phyloP scores from a whole-genome alignment of 2,888 invertebrate species.

The Oscheius myriophilus region DNA sequence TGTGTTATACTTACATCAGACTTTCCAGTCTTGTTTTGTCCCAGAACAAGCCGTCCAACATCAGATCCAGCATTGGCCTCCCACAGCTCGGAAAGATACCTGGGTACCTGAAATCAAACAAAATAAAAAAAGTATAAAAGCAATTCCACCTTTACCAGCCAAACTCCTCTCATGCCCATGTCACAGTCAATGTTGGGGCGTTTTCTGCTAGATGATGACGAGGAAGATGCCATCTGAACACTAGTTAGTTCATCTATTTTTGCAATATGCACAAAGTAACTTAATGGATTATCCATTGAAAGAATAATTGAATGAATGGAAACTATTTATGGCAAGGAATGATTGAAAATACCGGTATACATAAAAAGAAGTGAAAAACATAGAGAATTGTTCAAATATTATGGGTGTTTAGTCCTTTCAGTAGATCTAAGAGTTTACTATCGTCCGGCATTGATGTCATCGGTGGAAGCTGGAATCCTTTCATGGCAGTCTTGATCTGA shows the following conservation, averaged over 20 bases:
- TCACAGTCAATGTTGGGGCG: constrained; percentile 54
- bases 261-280: no score
- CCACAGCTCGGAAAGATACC: constrained; percentile 33
- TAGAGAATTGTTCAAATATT: background rate
- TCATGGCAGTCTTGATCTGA: constrained; percentile 45
- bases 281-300: no score
- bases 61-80: constrained; percentile 32
- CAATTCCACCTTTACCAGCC: constrained; percentile 63
- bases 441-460: constrained; percentile 44
- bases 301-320: background rate
- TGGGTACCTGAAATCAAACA: constrained; percentile 23
- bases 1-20: constrained; percentile 7
- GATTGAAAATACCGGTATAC: background rate
- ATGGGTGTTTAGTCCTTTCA: constrained; percentile 1
- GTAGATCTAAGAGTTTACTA: constrained; percentile 3
- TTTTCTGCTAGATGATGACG: background rate
- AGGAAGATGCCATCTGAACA: no score
- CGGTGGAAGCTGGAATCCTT: constrained; percentile 41
- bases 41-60: constrained; percentile 23
- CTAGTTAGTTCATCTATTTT: no score
- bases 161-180: constrained; percentile 59
- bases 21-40: background rate
- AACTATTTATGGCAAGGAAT: background rate
- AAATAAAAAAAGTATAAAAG: background rate
- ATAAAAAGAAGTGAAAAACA: background rate